Percentiles rank a stretch among this genome's conserved stretches.
phyloP scores from a whole-genome alignment of 2,113 vertebrate species.

The Cyanoliseus patagonus region DNA sequence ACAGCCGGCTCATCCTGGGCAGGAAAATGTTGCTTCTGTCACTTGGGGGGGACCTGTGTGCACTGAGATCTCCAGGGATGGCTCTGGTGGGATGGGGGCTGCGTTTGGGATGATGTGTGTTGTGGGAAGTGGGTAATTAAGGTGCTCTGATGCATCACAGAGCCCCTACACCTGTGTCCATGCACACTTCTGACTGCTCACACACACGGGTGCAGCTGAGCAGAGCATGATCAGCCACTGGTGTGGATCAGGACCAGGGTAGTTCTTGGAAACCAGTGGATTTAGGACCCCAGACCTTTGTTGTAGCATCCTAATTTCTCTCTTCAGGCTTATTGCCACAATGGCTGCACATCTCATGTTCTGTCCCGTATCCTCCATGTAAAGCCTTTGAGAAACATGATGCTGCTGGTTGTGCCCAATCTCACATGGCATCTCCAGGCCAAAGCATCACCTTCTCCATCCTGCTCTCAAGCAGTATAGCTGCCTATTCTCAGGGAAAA shows the following conservation, averaged over 20 bases:
- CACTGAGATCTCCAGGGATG: neutral
- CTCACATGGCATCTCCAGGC: neutral
- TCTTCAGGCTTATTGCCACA: rapidly evolving
- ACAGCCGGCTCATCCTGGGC: neutral
- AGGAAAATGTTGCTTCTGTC: neutral
- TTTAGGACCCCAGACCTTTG: neutral
- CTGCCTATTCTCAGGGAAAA: neutral
- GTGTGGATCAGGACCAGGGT: neutral
- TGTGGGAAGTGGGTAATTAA: neutral
- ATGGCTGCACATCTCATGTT: rapidly evolving
- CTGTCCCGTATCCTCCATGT: neutral
- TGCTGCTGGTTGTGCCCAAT: neutral
- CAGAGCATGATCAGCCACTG: rapidly evolving
- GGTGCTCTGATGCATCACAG: neutral
- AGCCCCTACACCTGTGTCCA: rapidly evolving
- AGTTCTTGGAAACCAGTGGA: neutral
- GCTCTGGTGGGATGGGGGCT: neutral
- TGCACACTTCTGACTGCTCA: neutral
- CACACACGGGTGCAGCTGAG: rapidly evolving
- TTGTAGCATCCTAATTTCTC: neutral
- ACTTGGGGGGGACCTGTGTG: neutral
- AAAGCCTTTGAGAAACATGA: neutral
- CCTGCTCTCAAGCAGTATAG: neutral
- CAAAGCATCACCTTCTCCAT: neutral
- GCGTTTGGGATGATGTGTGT: rapidly evolving